These are phyloP conservation scores for Sialis lutaria DNA, from an alignment of 2,888 invertebrate species.

Conservation along the genomic window DNA sequence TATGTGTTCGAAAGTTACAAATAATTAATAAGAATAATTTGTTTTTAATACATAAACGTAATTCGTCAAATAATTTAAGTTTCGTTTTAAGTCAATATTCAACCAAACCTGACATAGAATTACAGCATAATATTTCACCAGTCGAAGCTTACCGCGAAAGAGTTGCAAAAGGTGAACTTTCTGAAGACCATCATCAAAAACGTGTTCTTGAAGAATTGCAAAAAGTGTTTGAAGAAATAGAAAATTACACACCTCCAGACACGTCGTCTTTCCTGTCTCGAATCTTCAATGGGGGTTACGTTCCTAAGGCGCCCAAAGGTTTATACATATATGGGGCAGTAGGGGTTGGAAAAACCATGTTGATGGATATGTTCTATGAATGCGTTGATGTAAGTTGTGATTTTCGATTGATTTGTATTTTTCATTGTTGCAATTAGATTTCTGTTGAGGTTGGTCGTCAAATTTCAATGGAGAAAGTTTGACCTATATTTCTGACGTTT, in stretches of 20 bases:
- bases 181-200: constrained; percentile 55
- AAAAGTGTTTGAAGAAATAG: constrained; percentile 43
- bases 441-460: neutral
- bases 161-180: constrained; percentile 38
- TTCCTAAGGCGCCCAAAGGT: constrained; percentile 45
- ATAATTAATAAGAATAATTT: too few species aligned
- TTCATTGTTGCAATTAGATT: constrained; percentile 15
- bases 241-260: constrained; percentile 35
- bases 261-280: constrained; percentile 23
- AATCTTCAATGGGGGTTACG: constrained; percentile 16
- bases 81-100: constrained; percentile 2
- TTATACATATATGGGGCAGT: constrained; percentile 82
- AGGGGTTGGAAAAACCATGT: constrained; percentile 95
- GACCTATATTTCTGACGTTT: neutral
- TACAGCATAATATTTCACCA: constrained; percentile 20
- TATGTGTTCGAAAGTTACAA: neutral
- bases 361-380: constrained; percentile 95
- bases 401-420: neutral
- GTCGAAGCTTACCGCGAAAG: constrained; percentile 34
- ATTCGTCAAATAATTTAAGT: neutral
- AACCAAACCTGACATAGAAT: constrained; percentile 1
- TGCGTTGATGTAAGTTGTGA: constrained; percentile 35
- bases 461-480: neutral
- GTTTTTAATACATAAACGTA: neutral
- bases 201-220: constrained; percentile 53